Evolutionary conservation across 2,797 vertebrate genomes (phyloP).

Genomic region (Megalops cyprinoides): DNA sequence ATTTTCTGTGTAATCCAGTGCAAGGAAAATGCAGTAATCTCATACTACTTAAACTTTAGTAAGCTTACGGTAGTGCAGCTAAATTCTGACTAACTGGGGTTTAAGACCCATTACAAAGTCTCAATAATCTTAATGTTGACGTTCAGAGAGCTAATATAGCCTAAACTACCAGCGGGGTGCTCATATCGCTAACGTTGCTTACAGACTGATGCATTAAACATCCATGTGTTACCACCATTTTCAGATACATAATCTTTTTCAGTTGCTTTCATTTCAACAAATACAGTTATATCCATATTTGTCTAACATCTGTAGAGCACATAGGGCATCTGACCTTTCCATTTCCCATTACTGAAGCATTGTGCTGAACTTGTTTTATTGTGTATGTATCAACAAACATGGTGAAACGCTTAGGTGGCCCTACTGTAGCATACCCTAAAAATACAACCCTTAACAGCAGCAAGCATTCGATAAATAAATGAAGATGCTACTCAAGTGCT

Average conservation of each 20-base stretch:
- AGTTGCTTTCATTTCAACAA: neutral
- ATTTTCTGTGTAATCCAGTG: too few species aligned
- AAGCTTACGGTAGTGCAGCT: too few species aligned
- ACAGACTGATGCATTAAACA: too few species aligned
- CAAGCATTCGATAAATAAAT: neutral
- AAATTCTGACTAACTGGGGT: too few species aligned
- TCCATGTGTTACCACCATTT: neutral
- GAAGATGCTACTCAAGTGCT: neutral
- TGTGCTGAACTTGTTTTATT: neutral
- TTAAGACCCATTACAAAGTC: too few species aligned
- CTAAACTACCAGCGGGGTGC: too few species aligned
- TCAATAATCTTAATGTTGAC: too few species aligned
- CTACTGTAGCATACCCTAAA: slow-evolving; percentile 7
- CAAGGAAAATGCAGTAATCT: too few species aligned
- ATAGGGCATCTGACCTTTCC: neutral
- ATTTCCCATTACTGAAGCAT: neutral
- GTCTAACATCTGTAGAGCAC: neutral
- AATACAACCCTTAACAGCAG: slow-evolving; percentile 12
- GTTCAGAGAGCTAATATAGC: too few species aligned
- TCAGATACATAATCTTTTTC: neutral
- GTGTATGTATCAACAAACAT: neutral
- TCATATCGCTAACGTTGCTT: too few species aligned
- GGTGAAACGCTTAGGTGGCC: neutral
- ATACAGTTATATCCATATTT: neutral
- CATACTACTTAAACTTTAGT: too few species aligned